Evolutionary conservation across 2,113 vertebrate genomes (phyloP).

Genomic region (Cairina moschata): DNA sequence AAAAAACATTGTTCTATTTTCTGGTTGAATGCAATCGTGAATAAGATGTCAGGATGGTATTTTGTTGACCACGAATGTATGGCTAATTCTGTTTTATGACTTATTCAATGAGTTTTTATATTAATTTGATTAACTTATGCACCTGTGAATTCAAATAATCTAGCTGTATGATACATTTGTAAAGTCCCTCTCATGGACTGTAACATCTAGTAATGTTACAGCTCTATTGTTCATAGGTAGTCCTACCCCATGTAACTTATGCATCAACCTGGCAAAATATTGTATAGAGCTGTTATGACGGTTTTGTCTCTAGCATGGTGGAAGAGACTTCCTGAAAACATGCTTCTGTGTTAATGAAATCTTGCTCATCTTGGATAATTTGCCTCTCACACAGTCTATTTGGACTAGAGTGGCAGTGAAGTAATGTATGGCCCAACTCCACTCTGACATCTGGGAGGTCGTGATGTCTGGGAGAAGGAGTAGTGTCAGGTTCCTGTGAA

Average conservation of each 20-base stretch:
- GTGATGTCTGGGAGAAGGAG: not conserved
- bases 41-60: not conserved
- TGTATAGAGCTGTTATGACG: not conserved
- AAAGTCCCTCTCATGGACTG: not conserved
- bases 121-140: not conserved
- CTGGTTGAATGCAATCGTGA: not conserved
- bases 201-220: not conserved
- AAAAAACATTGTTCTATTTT: not conserved
- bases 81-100: not conserved
- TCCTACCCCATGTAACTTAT: not conserved
- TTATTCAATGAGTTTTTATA: not conserved
- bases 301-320: rapidly evolving
- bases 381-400: not conserved
- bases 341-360: not conserved
- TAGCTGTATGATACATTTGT: not conserved
- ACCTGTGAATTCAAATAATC: rapidly evolving
- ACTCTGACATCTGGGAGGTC: not conserved
- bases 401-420: not conserved
- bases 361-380: not conserved
- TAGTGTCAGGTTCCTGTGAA: not conserved
- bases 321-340: not conserved
- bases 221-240: not conserved
- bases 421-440: rapidly evolving
- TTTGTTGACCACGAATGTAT: not conserved
- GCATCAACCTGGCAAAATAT: not conserved